Evolutionary conservation across 1,140 invertebrate genomes (phyloP).

Genomic region (Pseudomyrmex concolor): DNA sequence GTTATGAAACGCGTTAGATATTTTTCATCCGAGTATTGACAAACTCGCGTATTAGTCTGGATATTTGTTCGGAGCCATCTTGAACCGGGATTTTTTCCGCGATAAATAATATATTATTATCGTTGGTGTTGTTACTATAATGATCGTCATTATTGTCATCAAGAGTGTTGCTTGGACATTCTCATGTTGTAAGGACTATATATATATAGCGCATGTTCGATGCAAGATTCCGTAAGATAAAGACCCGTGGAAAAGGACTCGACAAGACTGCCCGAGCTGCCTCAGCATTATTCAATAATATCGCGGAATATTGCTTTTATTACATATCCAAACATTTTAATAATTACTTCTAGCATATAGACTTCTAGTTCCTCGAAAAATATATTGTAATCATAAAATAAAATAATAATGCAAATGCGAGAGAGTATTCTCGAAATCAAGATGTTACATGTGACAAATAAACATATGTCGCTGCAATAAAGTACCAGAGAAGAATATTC

Average conservation of each 20-base stretch:
- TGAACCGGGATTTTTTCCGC: neutral
- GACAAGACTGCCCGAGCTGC: conserved; percentile 59
- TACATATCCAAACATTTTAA: neutral
- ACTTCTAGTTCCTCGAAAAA: neutral
- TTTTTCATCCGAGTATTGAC: neutral
- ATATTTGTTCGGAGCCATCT: conserved; percentile 50
- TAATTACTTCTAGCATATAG: neutral
- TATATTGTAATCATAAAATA: neutral
- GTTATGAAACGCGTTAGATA: neutral
- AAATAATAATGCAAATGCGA: neutral
- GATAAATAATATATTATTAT: conserved; percentile 62
- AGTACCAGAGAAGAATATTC: neutral
- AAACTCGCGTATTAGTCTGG: conserved; percentile 24
- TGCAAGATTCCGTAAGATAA: neutral
- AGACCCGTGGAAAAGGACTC: neutral
- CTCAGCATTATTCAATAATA: conserved; percentile 79
- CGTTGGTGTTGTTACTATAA: conserved; percentile 60
- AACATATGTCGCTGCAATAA: neutral
- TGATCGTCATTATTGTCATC: conserved; percentile 72
- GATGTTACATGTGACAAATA: neutral
- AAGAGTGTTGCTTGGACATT: conserved; percentile 58
- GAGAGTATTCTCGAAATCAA: neutral
- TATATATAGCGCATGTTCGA: neutral
- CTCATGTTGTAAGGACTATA: conserved; percentile 31
- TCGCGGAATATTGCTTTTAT: conserved; percentile 43